Conservation (phyloP, 2,113 vertebrate species). For the Ptyas mucosa region DNA sequence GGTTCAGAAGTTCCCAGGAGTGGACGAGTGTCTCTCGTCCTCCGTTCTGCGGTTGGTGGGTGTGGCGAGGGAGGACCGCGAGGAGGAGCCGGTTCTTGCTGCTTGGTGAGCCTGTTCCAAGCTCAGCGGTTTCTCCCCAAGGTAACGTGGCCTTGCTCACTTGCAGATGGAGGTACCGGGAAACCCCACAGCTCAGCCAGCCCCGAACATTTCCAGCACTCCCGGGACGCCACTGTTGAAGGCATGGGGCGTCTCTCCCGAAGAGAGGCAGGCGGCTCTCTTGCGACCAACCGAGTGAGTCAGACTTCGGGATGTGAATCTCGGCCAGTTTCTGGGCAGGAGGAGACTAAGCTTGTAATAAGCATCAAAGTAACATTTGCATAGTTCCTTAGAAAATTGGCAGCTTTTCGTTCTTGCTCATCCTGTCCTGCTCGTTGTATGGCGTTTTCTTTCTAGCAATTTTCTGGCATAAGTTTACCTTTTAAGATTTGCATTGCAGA, state of each 20-base stretch:
- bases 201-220: conserved; percentile 85
- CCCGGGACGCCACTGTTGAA: conserved; percentile 79
- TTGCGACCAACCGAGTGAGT: conserved; percentile 87
- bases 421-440: background rate
- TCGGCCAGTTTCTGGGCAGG: no score
- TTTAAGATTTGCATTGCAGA: background rate
- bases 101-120: no score
- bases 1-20: background rate
- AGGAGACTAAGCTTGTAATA: background rate
- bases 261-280: conserved; percentile 83
- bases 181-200: conserved; percentile 74
- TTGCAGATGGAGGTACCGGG: conserved; percentile 72
- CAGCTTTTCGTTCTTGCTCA: background rate
- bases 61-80: background rate
- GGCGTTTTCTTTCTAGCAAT: background rate
- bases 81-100: background rate
- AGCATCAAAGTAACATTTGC: background rate
- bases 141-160: background rate
- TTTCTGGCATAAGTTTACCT: background rate
- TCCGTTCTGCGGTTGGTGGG: fast-evolving
- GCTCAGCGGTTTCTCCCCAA: background rate
- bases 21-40: background rate
- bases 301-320: fast-evolving
- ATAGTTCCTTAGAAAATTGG: background rate
- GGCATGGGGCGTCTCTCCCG: conserved; percentile 80